Evolutionary conservation across 2,113 vertebrate species (phyloP).

Genomic region (Semnornis frantzii): DNA sequence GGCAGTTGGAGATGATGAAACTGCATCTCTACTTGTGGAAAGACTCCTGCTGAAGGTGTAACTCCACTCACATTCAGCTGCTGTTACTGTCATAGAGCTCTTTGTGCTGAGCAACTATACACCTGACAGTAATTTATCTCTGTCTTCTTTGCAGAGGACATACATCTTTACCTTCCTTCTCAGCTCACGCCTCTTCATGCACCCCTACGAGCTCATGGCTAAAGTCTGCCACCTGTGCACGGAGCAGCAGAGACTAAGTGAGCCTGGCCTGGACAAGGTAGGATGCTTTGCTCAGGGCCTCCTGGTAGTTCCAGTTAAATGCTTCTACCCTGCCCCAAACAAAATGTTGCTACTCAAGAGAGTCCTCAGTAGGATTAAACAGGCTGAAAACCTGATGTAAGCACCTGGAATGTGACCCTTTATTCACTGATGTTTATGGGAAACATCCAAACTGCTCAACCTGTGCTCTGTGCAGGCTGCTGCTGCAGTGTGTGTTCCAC

Average conservation of each 20-base stretch:
- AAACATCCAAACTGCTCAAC: neutral
- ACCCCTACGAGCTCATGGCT: slow-evolving; percentile 89
- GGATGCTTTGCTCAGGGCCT: neutral
- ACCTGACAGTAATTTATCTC: neutral
- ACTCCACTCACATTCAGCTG: neutral
- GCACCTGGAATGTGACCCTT: neutral
- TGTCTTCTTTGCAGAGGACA: slow-evolving; percentile 80
- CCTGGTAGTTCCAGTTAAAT: neutral
- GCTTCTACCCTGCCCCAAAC: neutral
- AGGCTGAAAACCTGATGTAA: neutral
- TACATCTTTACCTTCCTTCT: slow-evolving; percentile 96
- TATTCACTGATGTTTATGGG: neutral
- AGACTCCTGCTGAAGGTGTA: neutral
- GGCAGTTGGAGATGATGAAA: too few species aligned
- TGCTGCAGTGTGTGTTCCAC: neutral
- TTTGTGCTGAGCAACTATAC: neutral
- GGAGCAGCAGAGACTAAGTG: slow-evolving; percentile 84
- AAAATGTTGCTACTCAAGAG: neutral
- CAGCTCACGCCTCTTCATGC: slow-evolving; percentile 92
- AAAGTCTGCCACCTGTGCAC: slow-evolving; percentile 88
- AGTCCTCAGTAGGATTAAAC: neutral
- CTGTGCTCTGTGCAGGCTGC: neutral
- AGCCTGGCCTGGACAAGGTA: slow-evolving; percentile 88
- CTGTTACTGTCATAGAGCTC: neutral
- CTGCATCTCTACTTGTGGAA: neutral